Conservation (phyloP, 2,888 invertebrate species). For the Panzeria rudis region DNA sequence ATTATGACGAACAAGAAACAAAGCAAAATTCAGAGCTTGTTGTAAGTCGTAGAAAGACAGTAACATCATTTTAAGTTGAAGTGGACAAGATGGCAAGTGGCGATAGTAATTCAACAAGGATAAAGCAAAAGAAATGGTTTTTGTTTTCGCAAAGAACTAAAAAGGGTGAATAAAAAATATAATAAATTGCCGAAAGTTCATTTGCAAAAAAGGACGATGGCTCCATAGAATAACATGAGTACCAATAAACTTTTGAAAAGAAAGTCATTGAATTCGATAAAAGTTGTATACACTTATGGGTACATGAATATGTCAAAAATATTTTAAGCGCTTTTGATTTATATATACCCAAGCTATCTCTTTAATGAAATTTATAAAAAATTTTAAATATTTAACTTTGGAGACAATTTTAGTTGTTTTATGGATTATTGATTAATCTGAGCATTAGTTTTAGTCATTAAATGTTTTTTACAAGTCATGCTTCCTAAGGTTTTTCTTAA, state of each 20-base stretch:
- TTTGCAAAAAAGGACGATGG: too few relatives aligned
- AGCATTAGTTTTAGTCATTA: not conserved
- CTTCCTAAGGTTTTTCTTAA: too few relatives aligned
- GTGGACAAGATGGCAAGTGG: constrained; percentile 30
- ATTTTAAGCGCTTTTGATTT: not conserved
- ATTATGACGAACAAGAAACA: constrained; percentile 22
- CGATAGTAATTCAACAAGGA: not conserved
- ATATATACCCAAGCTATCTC: too few relatives aligned
- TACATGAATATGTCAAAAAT: too few relatives aligned
- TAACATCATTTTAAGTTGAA: constrained; percentile 35
- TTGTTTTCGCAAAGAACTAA: not conserved
- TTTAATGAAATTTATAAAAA: not conserved
- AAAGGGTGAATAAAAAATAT: not conserved
- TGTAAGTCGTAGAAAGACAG: constrained; percentile 11
- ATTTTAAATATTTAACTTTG: not conserved
- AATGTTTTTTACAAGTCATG: not conserved
- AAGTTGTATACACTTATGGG: too few relatives aligned
- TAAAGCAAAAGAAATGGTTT: constrained; percentile 24
- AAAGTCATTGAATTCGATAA: not conserved
- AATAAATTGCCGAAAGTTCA: not conserved
- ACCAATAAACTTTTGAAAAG: not conserved
- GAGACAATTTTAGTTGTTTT: not conserved
- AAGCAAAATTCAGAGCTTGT: not conserved
- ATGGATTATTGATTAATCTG: not conserved
- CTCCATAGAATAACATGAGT: not conserved